phyloP scores from a whole-genome alignment of 2,113 vertebrate species.

The Paradoxurus hermaphroditus region DNA sequence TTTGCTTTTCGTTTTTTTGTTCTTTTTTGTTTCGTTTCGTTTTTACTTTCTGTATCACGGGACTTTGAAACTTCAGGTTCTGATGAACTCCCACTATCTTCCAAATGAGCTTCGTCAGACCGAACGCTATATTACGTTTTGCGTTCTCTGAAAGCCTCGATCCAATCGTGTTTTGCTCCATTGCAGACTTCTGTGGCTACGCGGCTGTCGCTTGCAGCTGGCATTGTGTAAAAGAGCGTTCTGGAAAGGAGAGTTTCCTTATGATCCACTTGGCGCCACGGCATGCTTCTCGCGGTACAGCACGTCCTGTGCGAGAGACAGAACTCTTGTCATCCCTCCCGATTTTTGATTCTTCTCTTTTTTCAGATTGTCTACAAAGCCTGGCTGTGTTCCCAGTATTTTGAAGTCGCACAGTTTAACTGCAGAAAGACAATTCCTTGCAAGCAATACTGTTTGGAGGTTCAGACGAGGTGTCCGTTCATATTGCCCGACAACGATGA shows the following conservation, averaged over 20 bases:
- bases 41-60: accelerated
- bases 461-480: conserved; percentile 98
- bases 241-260: not conserved
- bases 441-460: conserved; percentile 99
- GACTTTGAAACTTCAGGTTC: not conserved
- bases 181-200: not conserved
- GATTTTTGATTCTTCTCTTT: conserved; percentile 71
- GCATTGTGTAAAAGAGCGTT: not conserved
- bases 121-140: not conserved
- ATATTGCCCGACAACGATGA: conserved; percentile 99
- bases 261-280: not conserved
- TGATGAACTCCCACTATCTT: not conserved
- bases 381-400: conserved; percentile 99
- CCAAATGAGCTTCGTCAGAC: not conserved
- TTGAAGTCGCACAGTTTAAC: conserved; percentile 98
- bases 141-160: not conserved
- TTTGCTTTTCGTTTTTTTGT: not conserved
- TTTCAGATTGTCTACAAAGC: conserved; percentile 98
- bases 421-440: conserved; percentile 98
- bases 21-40: not conserved
- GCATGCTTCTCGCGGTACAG: conserved; percentile 13
- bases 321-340: conserved; percentile 56
- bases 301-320: conserved; percentile 39
- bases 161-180: not conserved
- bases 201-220: not conserved